Evolutionary conservation across 2,888 invertebrate species (phyloP).

Genomic region (Pecten maximus): DNA sequence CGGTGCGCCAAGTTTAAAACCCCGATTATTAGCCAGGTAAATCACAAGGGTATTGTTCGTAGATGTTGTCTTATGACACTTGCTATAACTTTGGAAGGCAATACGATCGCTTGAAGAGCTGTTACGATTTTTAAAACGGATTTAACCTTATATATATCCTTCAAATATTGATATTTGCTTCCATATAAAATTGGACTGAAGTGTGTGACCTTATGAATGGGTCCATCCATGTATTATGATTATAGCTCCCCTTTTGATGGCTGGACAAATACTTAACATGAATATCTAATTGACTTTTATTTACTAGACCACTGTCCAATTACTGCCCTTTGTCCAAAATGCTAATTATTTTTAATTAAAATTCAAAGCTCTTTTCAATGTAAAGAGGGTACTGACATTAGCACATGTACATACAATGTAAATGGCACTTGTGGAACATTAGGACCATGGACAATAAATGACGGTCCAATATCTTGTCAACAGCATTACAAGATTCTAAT

Average conservation of each 20-base stretch:
- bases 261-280: slow-evolving; percentile 7
- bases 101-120: background rate
- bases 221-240: slow-evolving; percentile 5
- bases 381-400: background rate
- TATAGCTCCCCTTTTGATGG: background rate
- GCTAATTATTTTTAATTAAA: slow-evolving; percentile 29
- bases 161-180: slow-evolving; percentile 27
- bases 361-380: background rate
- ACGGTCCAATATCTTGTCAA: background rate
- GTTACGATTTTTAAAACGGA: background rate
- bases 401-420: background rate
- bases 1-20: slow-evolving; percentile 43
- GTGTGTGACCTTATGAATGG: background rate
- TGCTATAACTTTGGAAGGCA: slow-evolving; percentile 6
- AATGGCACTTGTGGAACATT: background rate
- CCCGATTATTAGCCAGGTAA: slow-evolving; percentile 31
- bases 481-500: background rate
- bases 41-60: slow-evolving; percentile 39
- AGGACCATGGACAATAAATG: background rate
- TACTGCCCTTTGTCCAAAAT: slow-evolving; percentile 22
- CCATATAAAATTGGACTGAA: background rate
- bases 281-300: slow-evolving; percentile 21
- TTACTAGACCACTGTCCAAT: slow-evolving; percentile 5
- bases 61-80: slow-evolving; percentile 19
- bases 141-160: background rate